phyloP scores from a whole-genome alignment of 2,797 vertebrate species.

The Crocodylus rhombifer region DNA sequence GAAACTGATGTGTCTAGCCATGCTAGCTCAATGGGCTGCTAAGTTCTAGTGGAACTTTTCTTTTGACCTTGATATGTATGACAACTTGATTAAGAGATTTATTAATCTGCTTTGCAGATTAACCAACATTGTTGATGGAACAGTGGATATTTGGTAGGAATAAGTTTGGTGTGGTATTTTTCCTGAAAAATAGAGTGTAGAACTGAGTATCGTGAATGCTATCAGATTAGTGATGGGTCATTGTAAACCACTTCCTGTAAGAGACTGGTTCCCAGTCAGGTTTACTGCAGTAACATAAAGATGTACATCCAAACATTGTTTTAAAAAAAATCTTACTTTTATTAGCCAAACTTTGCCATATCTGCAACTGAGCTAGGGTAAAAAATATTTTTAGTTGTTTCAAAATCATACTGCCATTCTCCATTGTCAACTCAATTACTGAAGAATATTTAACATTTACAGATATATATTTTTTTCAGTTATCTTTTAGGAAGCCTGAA shows the following conservation, averaged over 20 bases:
- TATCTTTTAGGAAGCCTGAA: conserved; percentile 34
- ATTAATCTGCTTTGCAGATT: neutral
- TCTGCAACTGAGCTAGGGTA: neutral
- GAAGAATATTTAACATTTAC: neutral
- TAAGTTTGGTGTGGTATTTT: neutral
- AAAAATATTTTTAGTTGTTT: conserved; percentile 1
- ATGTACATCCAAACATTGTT: neutral
- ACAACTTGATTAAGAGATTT: neutral
- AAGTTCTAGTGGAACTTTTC: no score
- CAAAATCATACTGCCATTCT: neutral
- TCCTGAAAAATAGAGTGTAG: neutral
- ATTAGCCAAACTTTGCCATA: neutral
- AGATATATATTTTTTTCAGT: neutral
- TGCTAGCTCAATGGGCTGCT: no score
- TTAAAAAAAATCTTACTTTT: neutral
- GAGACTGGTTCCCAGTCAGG: neutral
- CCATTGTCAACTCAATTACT: accelerated
- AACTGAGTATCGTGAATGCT: neutral
- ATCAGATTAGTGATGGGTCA: neutral
- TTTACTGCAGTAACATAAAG: conserved; percentile 9
- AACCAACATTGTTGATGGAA: neutral
- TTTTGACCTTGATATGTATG: neutral
- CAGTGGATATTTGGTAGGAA: neutral
- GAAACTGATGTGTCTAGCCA: no score
- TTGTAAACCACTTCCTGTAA: neutral